Evolutionary conservation across 2,113 vertebrate species (phyloP), one percentile per base, ranked within the genome.

Genomic region (Cervus canadensis): DNA sequence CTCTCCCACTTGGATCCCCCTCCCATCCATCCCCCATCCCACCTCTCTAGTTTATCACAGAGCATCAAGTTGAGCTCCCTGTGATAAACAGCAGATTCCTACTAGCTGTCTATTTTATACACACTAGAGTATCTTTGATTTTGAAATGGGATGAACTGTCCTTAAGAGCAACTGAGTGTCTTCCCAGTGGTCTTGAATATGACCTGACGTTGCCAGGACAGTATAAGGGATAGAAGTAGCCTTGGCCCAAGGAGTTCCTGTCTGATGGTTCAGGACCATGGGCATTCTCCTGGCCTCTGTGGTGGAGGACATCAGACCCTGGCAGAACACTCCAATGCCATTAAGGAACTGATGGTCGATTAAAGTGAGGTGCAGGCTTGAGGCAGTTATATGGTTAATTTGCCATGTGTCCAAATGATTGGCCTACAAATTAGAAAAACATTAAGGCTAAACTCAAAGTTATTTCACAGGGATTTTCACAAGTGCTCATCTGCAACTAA

Each of bases 371-470:
- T 74, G 25, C 71, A 78, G 74, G 52, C 91, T 96, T 71, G 36
- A 95, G 71, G 71, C 86, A 95, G 64, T 97, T 97, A 93, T 93
- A 95, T 89, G 94, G 91, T 89, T 97, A 87, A 95, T 97, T 88
- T 94, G 95, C 95, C 96, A 92, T 97, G 89, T 79, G 83, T 81
- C 92, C 95, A 95, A 94, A 94, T 94, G 92, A 74, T 87, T 64
- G 97, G 97, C 79, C 98, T 28, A 23, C 87, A 93, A 93, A 89
- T 97, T 79, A 96, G 96, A 79, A 97, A 96, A 96, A 21, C 95
- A 93, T 96, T 89, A 95, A 78, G 84, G 57, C 89, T 93, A 64
- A 93, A 93, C 87, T 89, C 84, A 76, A 90, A 95, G 97, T 95
- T 93, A 95, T 96, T 89, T 98, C 92, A 89, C 74, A 79, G 96